Conservation (phyloP, 2,888 invertebrate genomes). For the Eudasyphora cyanicolor region DNA sequence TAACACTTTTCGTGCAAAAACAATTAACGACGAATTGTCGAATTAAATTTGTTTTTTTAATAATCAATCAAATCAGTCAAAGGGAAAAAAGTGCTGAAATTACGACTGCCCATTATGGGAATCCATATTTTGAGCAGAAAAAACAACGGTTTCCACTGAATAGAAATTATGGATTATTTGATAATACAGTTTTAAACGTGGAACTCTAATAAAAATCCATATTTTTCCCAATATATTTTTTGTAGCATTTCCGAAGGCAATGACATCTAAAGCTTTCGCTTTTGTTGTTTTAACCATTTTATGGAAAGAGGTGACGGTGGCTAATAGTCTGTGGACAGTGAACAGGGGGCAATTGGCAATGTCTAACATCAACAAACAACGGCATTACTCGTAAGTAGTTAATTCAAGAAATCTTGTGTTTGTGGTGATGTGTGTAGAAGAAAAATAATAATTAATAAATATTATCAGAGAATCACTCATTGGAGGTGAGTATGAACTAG, state of each 20-base stretch:
- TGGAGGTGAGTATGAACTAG: neutral
- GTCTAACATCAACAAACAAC: neutral
- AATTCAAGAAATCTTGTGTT: neutral
- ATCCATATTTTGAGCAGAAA: slow-evolving; percentile 54
- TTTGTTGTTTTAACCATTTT: slow-evolving; percentile 66
- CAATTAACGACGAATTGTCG: slow-evolving; percentile 26
- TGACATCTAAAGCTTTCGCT: slow-evolving; percentile 77
- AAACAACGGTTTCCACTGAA: slow-evolving; percentile 57
- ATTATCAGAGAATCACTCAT: neutral
- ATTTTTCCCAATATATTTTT: slow-evolving; percentile 6
- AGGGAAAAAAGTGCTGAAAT: too few species aligned
- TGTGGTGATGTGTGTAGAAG: neutral
- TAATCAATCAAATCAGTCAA: too few species aligned
- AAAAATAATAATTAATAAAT: neutral
- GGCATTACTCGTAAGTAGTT: neutral
- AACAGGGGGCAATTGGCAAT: neutral
- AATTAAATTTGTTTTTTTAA: slow-evolving; percentile 29
- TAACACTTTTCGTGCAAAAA: slow-evolving; percentile 42
- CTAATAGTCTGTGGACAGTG: neutral
- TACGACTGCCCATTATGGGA: slow-evolving; percentile 42
- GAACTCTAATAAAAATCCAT: slow-evolving; percentile 19
- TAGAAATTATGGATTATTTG: slow-evolving; percentile 44
- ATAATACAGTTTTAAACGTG: slow-evolving; percentile 31
- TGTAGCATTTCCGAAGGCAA: slow-evolving; percentile 73
- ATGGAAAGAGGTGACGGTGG: slow-evolving; percentile 2